Base-by-base conservation (phyloP, 1,140 invertebrate species). In the Pseudomyrmex sp. region DNA sequence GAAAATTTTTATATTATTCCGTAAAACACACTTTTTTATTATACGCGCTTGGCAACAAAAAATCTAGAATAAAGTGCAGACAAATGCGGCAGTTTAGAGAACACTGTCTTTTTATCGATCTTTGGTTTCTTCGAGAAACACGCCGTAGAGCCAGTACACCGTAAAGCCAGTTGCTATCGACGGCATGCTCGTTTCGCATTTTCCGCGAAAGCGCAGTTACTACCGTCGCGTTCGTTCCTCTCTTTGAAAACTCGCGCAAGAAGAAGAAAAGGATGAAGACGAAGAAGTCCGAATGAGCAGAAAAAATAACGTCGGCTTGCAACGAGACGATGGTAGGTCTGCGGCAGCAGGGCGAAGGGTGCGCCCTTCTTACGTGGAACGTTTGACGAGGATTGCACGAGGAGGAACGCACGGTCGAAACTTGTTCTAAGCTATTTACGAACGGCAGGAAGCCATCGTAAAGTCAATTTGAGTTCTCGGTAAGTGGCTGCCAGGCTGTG, bases 361-460 rank as follows among this genome's bases (percentile, higher is more conserved):
- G 73, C 54, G 61, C 82, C 76, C 76, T 77, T 58, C 72, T 83
- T 83, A 83, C 62, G 52, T 77, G 82, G 20, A 76, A 79, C 72
- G 74, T 83, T 83, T 83, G 82, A 83, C 82, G 82, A 83, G 82
- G 82, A 83, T 83, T 77, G 74, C 74, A 77, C 82, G 61, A 83
- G 61, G 73, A 65, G 82, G 46, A 76, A 77, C 82, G 82, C 82
- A 75, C 82, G 82, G 72, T 76, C 74, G 82, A 83, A 83, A 83
- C 82, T 83, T 76, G 82, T 83, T 83, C 73, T 83, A 83, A 83
- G 82, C 82, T 83, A 83, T 83, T 83, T 83, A 83, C 82, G 82
- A 83, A 83, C 82, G 82, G 73, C 82, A 83, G 82, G 82, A 83
- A 83, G 82, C 82, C 82, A 83, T 83, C 82, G 82, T 76, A 83